Conservation (phyloP, 1,140 invertebrate genomes). For the Ceratosolen solmsi region DNA sequence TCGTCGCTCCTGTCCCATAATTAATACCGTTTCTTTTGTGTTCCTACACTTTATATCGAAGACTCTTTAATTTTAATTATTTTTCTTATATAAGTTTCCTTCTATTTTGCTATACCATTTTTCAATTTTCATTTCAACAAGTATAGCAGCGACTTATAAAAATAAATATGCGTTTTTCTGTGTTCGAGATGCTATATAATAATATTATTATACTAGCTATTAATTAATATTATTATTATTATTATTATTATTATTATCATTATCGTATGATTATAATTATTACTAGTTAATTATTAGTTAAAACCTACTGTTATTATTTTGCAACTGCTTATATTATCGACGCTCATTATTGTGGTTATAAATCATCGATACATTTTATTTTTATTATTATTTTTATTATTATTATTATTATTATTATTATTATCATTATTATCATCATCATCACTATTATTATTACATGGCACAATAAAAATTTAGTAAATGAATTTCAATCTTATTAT, state of each 20-base stretch:
- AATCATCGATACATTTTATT: slow-evolving; percentile 63
- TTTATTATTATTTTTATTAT: slow-evolving; percentile 62
- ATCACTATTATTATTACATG: slow-evolving; percentile 72
- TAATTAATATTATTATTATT: slow-evolving; percentile 44
- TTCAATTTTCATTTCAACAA: slow-evolving; percentile 34
- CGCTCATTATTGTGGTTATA: slow-evolving; percentile 61
- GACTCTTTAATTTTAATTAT: slow-evolving; percentile 4
- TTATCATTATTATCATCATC: slow-evolving; percentile 63
- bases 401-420: slow-evolving; percentile 62
- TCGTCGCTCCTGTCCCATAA: slow-evolving; percentile 15
- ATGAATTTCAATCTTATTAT: slow-evolving; percentile 52
- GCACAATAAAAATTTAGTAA: slow-evolving; percentile 73
- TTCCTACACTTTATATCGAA: neutral
- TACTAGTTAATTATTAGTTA: slow-evolving; percentile 41
- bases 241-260: slow-evolving; percentile 58
- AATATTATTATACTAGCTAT: slow-evolving; percentile 51
- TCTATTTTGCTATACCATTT: neutral
- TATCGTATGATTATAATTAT: slow-evolving; percentile 25
- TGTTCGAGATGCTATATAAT: slow-evolving; percentile 45
- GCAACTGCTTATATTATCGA: slow-evolving; percentile 35
- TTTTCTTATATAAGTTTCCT: neutral
- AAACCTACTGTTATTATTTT: slow-evolving; percentile 53
- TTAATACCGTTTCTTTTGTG: slow-evolving; percentile 21
- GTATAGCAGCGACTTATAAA: neutral
- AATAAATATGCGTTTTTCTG: slow-evolving; percentile 27